Evolutionary conservation across 2,113 vertebrate species (phyloP).

Genomic region (Hassar affinis): DNA sequence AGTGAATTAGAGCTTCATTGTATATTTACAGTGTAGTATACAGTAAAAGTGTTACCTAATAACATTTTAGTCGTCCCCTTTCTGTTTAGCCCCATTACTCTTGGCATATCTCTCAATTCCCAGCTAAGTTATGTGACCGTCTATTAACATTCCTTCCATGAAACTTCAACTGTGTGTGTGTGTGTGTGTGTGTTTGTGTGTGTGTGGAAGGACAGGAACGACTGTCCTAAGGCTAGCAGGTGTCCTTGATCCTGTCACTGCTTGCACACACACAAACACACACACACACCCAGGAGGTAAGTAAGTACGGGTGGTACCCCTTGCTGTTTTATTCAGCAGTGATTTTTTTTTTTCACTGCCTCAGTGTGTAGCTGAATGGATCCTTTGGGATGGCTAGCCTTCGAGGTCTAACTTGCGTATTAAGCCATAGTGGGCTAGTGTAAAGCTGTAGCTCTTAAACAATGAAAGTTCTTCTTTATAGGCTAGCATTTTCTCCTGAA

Average conservation of each 20-base stretch:
- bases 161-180: conserved; percentile 33
- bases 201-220: conserved; percentile 8
- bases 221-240: conserved; percentile 42
- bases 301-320: neutral
- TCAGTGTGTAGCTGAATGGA: conserved; percentile 27
- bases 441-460: conserved; percentile 45
- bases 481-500: neutral
- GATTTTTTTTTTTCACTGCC: neutral
- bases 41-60: neutral
- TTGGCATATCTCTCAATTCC: neutral
- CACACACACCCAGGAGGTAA: neutral
- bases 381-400: conserved; percentile 8
- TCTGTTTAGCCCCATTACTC: neutral
- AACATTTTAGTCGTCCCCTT: neutral
- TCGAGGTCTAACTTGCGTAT: conserved; percentile 4
- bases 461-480: conserved; percentile 19
- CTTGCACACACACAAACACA: conserved; percentile 12
- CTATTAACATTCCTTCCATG: conserved; percentile 51
- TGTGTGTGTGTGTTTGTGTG: too few relatives aligned
- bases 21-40: neutral
- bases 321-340: conserved; percentile 35
- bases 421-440: conserved; percentile 42
- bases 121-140: conserved; percentile 5
- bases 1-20: neutral
- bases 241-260: conserved; percentile 35